Evolutionary conservation across 2,888 invertebrate species (phyloP).

Genomic region (Cerastis leucographa): DNA sequence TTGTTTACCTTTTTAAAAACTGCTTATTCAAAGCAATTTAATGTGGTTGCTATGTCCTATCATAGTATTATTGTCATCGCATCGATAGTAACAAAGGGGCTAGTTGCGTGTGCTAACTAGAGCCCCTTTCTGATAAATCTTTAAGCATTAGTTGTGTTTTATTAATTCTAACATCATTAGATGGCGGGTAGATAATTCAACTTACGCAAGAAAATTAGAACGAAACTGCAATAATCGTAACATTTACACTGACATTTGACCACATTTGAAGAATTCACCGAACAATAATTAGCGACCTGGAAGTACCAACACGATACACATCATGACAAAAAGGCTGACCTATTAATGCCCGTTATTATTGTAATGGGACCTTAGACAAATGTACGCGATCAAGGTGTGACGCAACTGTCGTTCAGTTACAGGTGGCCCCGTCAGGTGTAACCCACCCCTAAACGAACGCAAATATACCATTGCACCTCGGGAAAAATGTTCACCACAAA

Average conservation of each 20-base stretch:
- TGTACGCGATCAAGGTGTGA: conserved; percentile 80
- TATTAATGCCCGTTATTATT: conserved; percentile 77
- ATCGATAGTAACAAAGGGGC: background rate
- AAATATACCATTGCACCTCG: conserved; percentile 48
- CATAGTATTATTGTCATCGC: background rate
- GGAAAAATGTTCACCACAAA: conserved; percentile 23
- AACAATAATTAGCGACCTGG: conserved; percentile 60
- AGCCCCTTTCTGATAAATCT: background rate
- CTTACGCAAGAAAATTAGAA: conserved; percentile 41
- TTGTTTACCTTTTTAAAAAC: background rate
- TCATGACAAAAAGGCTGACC: conserved; percentile 68
- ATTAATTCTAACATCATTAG: conserved; percentile 22
- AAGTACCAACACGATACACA: conserved; percentile 58
- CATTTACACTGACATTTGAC: conserved; percentile 58
- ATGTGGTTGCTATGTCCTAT: background rate
- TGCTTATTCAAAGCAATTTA: background rate
- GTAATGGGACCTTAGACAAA: conserved; percentile 73
- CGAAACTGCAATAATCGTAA: conserved; percentile 31
- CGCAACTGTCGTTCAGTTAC: conserved; percentile 81
- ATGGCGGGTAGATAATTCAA: conserved; percentile 27
- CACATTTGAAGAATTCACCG: conserved; percentile 45
- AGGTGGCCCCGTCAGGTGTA: conserved; percentile 84
- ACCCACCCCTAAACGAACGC: conserved; percentile 74
- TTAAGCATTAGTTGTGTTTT: background rate
- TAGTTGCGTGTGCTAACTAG: background rate